These are phyloP conservation scores for Aurelia sp. DNA, from an alignment of 30 jellyfish, hydroid and myxozoan species.

Conservation along the genomic window DNA sequence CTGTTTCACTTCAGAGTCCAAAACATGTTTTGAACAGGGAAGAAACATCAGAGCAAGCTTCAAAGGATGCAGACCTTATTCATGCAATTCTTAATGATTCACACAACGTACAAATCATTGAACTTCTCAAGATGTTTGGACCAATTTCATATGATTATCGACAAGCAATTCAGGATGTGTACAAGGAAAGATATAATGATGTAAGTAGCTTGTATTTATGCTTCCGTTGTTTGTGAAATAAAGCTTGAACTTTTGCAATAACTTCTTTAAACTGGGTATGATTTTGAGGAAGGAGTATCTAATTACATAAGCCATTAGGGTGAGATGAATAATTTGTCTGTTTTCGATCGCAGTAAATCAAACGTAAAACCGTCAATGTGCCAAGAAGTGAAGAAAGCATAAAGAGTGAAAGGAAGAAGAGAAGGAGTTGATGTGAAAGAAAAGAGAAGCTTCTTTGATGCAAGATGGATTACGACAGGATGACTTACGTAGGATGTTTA, in stretches of 20 bases:
- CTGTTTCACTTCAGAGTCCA: no score
- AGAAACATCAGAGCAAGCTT: conserved; percentile 41
- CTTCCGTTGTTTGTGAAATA: background rate
- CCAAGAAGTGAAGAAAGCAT: no score
- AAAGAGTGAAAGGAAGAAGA: no score
- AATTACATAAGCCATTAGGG: no score
- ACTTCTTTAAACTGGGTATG: background rate
- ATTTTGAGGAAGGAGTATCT: no score
- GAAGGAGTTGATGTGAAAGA: no score
- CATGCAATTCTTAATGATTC: conserved; percentile 13
- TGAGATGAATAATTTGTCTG: no score
- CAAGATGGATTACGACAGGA: no score
- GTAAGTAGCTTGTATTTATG: conserved; percentile 10
- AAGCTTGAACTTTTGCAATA: background rate
- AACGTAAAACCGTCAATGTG: no score
- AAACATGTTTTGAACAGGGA: background rate
- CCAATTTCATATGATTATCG: conserved; percentile 53
- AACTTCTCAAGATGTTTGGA: conserved; percentile 33
- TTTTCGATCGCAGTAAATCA: no score
- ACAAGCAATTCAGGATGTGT: conserved; percentile 34
- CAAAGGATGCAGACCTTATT: conserved; percentile 2
- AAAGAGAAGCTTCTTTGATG: no score
- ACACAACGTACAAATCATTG: background rate
- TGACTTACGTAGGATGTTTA: no score
- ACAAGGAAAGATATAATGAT: conserved; percentile 43